Base-by-base conservation (phyloP, 2,113 vertebrate species). In the Craseonycteris thonglongyai region DNA sequence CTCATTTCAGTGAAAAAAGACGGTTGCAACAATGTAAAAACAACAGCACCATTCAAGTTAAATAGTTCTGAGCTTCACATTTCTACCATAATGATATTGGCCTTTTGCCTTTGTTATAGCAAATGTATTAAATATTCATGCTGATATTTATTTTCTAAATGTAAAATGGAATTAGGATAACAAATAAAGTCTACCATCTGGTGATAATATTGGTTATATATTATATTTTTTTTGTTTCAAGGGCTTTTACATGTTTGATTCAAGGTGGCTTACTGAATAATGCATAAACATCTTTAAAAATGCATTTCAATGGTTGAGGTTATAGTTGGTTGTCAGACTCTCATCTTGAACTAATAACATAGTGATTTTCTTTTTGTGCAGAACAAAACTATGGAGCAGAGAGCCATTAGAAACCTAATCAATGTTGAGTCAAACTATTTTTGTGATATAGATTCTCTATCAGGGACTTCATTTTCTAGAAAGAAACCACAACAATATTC, bases 51-150 rank as follows among this genome's bases (percentile, higher is more conserved):
- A 97, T 96, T 97, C 98, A 97, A 97, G 93, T 90, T 90, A 28
- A 97, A 93, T 95, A 96, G 96, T 90, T 85, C 96, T 93, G 76
- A 80, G 79, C 45, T 93, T 87, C 95, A 95, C 91, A 96, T 95
- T 97, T 92, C 93, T 35, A 90, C 22, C 92, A 93, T 96, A 97
- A 98, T 92, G 96, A 89, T 93, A 96, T 95, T 97, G 96, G 96
- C 96, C 97, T 97, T 98, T 98, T 97, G 93, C 84, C 96, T 97
- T 68, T 96, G 80, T 95, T 96, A 92, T 61, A 97, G 93, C 56
- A 96, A 92, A 72, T 49, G 18, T 71, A 95, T 98, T 98, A 98
- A 98, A 98, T 98, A 98, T 98, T 98, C 96, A 98, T 97, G 58
- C 65, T 90, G 54, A 97, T 98, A 97, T 97, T 98, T 98, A 98